Evolutionary conservation across 2,113 vertebrate species (phyloP).

Genomic region (Thomomys bottae): DNA sequence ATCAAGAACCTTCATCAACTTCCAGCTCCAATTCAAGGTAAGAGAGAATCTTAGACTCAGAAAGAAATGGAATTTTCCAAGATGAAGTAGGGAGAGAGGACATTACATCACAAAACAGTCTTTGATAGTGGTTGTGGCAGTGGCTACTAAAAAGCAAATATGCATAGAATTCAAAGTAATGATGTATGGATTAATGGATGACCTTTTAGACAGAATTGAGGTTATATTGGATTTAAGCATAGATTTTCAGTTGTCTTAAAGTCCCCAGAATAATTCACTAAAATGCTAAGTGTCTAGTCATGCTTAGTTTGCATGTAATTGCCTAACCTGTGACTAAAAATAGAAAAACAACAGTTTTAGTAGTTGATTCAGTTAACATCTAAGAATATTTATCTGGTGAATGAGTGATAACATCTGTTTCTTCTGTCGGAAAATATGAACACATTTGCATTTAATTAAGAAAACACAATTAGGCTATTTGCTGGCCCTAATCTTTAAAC

Average conservation of each 20-base stretch:
- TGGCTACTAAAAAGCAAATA: background rate
- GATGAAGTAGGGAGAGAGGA: background rate
- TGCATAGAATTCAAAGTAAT: background rate
- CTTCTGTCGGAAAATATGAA: background rate
- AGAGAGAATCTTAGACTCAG: background rate
- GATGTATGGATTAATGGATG: no score
- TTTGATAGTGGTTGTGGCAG: background rate
- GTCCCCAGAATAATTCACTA: background rate
- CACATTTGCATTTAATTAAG: background rate
- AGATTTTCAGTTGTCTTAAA: background rate
- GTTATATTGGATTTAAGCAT: background rate
- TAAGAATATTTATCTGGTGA: background rate
- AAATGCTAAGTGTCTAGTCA: background rate
- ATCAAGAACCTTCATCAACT: background rate
- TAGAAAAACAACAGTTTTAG: constrained; percentile 3
- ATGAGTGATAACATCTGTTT: background rate
- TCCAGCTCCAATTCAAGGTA: background rate
- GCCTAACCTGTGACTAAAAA: background rate
- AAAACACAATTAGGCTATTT: constrained; percentile 18
- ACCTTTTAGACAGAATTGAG: background rate
- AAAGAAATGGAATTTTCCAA: background rate
- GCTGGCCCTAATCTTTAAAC: background rate
- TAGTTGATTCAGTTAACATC: background rate
- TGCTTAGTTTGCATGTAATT: background rate
- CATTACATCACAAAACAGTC: background rate